A percentile compares a stretch with the other conserved stretches of the same genome.
Conservation (phyloP, 2,113 vertebrate genomes). For the Pachyramphus minor region DNA sequence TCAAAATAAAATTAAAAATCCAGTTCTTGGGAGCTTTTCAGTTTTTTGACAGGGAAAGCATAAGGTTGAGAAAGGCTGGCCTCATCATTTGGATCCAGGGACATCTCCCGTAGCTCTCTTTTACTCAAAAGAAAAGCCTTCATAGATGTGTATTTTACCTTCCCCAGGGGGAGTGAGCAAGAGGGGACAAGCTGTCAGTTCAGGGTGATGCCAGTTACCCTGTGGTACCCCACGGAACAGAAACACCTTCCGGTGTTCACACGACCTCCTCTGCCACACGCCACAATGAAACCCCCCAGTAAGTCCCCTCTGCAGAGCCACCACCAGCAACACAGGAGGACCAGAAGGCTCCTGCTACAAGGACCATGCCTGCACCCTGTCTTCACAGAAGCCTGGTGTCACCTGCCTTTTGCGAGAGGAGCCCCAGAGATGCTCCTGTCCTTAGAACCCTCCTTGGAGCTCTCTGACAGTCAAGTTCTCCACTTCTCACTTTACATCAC, state of each 20-base stretch:
- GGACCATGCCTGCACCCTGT: neutral
- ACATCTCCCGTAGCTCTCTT: neutral
- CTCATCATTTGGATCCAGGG: neutral
- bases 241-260: neutral
- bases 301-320: neutral
- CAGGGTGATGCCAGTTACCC: neutral
- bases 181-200: neutral
- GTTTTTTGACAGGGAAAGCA: neutral
- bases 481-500: neutral
- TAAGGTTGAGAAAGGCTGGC: neutral
- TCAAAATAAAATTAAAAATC: slow-evolving; percentile 9
- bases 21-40: neutral
- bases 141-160: neutral
- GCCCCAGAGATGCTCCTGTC: neutral
- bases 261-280: neutral
- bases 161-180: neutral
- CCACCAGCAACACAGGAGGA: neutral
- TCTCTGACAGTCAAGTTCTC: neutral
- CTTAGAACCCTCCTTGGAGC: neutral
- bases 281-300: neutral
- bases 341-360: rapidly evolving
- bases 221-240: rapidly evolving
- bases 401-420: neutral
- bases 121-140: neutral
- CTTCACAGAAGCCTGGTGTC: neutral